A percentile compares a stretch with the other conserved stretches of the same genome.
Evolutionary conservation across 2,113 vertebrate genomes (phyloP).

Genomic region (Embiotoca jacksoni): DNA sequence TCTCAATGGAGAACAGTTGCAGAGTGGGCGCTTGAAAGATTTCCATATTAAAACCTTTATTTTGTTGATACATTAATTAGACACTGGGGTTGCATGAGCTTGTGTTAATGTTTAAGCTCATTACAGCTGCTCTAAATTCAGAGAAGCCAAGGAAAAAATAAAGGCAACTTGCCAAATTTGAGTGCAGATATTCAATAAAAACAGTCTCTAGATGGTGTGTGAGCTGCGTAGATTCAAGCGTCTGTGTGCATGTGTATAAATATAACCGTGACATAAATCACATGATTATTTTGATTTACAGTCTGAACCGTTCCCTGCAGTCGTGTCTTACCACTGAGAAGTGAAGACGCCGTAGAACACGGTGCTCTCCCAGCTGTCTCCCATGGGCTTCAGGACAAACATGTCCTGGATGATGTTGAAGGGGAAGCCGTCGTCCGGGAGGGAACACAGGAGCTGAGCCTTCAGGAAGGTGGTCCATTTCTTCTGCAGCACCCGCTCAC

Average conservation of each 20-base stretch:
- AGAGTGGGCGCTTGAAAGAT: conserved; percentile 21
- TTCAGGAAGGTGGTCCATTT: conserved; percentile 98
- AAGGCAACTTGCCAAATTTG: conserved; percentile 38
- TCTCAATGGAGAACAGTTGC: conserved; percentile 38
- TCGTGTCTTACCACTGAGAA: conserved; percentile 91
- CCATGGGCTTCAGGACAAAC: conserved; percentile 91
- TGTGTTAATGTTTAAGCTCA: conserved; percentile 48
- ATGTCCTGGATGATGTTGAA: conserved; percentile 98
- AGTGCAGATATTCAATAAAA: conserved; percentile 36
- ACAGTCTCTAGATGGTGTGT: conserved; percentile 37
- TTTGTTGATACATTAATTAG: conserved; percentile 52
- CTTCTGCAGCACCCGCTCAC: conserved; percentile 95
- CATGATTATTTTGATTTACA: conserved; percentile 12
- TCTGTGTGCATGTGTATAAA: conserved; percentile 29
- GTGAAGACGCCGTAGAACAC: conserved; percentile 97
- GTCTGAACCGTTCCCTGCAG: conserved; percentile 1
- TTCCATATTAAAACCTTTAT: conserved; percentile 50
- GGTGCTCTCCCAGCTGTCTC: conserved; percentile 88
- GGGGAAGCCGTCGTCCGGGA: conserved; percentile 93
- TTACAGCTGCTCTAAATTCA: conserved; percentile 61
- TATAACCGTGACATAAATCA: conserved; percentile 6
- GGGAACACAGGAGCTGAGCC: conserved; percentile 93
- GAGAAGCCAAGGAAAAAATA: conserved; percentile 27
- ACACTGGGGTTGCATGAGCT: conserved; percentile 29
- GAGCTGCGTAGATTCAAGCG: not conserved